Conservation (phyloP, 2,113 vertebrate species). For the Eurystomus gularis region DNA sequence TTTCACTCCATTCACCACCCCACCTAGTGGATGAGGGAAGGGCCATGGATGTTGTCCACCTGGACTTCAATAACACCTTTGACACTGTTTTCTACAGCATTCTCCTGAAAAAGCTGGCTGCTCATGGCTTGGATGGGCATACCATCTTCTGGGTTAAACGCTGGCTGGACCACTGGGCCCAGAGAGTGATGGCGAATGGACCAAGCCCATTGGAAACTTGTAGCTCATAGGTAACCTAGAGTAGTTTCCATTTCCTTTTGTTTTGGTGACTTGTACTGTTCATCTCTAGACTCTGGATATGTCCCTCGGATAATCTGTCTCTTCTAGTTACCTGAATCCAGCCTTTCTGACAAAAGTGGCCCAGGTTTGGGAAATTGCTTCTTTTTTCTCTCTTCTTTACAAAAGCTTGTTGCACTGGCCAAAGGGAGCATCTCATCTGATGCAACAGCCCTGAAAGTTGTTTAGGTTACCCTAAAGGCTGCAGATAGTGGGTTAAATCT, state of each 20-base stretch:
- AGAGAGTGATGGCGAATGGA: too few species aligned
- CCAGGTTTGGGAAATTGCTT: not conserved
- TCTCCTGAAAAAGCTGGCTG: too few species aligned
- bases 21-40: too few species aligned
- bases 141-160: too few species aligned
- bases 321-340: not conserved
- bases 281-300: rapidly evolving
- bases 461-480: not conserved
- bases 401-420: not conserved
- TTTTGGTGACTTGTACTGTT: not conserved
- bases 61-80: too few species aligned
- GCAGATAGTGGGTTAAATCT: not conserved
- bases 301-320: not conserved
- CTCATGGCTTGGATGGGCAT: too few species aligned
- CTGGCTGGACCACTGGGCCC: too few species aligned
- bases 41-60: too few species aligned
- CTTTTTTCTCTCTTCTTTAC: not conserved
- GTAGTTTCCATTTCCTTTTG: not conserved
- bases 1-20: too few species aligned
- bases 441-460: not conserved
- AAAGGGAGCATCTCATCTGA: not conserved
- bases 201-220: not conserved
- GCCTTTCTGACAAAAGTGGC: not conserved
- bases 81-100: too few species aligned
- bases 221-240: not conserved